phyloP scores from a whole-genome alignment of 2,113 vertebrate genomes.

The Eurystomus gularis region DNA sequence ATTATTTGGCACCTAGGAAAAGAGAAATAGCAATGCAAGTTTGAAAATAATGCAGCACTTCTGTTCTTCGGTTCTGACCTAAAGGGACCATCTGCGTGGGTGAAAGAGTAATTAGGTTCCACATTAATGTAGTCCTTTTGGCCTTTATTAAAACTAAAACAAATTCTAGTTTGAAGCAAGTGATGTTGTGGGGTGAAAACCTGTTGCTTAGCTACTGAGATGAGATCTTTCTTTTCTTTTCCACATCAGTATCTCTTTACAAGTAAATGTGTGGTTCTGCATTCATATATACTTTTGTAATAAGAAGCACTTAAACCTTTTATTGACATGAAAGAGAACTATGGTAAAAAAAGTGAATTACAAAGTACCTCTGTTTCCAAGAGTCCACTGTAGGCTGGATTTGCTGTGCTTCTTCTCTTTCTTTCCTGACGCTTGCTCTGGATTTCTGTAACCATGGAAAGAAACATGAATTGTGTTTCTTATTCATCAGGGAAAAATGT shows the following conservation, averaged over 20 bases:
- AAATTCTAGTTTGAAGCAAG: background rate
- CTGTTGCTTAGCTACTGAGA: conserved; percentile 24
- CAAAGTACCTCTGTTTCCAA: conserved; percentile 90
- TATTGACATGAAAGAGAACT: background rate
- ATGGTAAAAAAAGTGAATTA: background rate
- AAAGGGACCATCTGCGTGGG: background rate
- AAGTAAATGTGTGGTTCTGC: background rate
- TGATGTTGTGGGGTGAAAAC: background rate
- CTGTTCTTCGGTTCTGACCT: background rate
- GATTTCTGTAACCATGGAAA: conserved; percentile 82
- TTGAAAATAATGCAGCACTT: background rate
- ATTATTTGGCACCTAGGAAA: background rate
- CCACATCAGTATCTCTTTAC: background rate
- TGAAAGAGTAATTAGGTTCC: background rate
- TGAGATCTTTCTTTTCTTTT: background rate
- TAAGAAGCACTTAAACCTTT: background rate
- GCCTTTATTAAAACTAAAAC: background rate
- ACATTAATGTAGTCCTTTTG: background rate
- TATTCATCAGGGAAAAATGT: conserved; percentile 29
- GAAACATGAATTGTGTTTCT: conserved; percentile 21
- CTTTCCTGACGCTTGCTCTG: conserved; percentile 95
- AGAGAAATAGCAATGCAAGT: background rate
- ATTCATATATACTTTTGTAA: background rate
- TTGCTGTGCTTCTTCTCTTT: conserved; percentile 95
- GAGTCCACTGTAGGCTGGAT: conserved; percentile 93